Conservation (phyloP, 2,113 vertebrate species). For the Okapia johnstoni region DNA sequence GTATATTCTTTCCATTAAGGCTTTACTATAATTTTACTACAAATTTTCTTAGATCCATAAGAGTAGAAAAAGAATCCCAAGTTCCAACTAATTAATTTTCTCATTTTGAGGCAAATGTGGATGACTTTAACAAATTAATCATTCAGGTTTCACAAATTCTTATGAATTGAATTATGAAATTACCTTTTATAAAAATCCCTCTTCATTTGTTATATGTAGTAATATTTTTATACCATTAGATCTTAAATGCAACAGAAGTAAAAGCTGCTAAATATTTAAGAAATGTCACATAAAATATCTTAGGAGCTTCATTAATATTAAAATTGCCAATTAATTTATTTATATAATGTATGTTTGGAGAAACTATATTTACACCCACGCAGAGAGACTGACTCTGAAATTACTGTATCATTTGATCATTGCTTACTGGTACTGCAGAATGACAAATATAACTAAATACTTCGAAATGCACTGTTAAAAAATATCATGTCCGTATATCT, state of each 20-base stretch:
- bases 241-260: not conserved
- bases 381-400: slow-evolving; percentile 73
- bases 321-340: slow-evolving; percentile 16
- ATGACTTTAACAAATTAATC: slow-evolving; percentile 6
- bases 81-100: not conserved
- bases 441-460: slow-evolving; percentile 90
- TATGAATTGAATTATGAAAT: not conserved
- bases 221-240: not conserved
- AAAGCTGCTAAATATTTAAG: not conserved
- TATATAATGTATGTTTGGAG: not conserved
- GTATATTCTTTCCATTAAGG: not conserved
- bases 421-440: slow-evolving; percentile 78
- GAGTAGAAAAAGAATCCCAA: not conserved
- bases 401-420: slow-evolving; percentile 78
- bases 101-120: not conserved
- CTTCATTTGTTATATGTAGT: not conserved
- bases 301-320: not conserved
- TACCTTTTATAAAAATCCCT: not conserved
- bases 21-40: not conserved
- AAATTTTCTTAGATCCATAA: not conserved
- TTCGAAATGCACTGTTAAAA: slow-evolving; percentile 87
- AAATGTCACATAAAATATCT: not conserved
- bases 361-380: slow-evolving; percentile 36
- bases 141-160: not conserved
- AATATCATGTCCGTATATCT: slow-evolving; percentile 91